Base-by-base conservation (phyloP, 2,797 vertebrate species). In the Aselliscus stoliczkanus region DNA sequence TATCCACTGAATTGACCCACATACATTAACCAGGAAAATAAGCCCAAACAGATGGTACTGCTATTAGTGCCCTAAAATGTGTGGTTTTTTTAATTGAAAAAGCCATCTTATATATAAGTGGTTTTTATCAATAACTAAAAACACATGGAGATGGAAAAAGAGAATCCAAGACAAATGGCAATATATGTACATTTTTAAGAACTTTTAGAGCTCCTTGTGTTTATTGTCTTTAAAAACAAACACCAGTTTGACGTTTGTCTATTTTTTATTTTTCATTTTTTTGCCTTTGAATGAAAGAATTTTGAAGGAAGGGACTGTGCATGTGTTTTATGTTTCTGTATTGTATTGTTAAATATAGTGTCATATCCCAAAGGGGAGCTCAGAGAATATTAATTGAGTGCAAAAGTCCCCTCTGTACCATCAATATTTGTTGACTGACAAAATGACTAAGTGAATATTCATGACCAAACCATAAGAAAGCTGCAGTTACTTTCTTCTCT, bases 91-190 rank as follows among this genome's bases (percentile, higher is more conserved):
- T 42, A n/a, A 81, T 56, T n/a, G 31, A 93, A 95, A 96, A 96
- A 95, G 11, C 39, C 34, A 88, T 97, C 47, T 88, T 84, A 8
- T 94, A 93, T 93, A 70, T 94, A 95, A 95, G 95, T 31, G 87
- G 15, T 93, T 93, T 95, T 95, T 29, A 83, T 70, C 50, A 96
- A 93, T 95, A 96, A 90, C 65, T 97, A 92, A 97, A 96, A 96
- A 82, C 52, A 96, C 21, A 50, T 69, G 31, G 54, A 91, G 31
- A 90, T 83, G 31, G 75, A 83, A 83, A 94, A 93, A 90, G 56
- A 77, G 42, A 84, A 87, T 95, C 39, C 39, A 92, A 95, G 86
- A 62, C 31, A 83, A 95, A 93, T 89, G n/a, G 12, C 56, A 95
- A 77, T 88, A 76, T 75, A 92, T 88, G 5, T 85, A 58, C 92